phyloP scores from a whole-genome alignment of 2,888 invertebrate species.

The Kuschelorhynchus macadamiae region DNA sequence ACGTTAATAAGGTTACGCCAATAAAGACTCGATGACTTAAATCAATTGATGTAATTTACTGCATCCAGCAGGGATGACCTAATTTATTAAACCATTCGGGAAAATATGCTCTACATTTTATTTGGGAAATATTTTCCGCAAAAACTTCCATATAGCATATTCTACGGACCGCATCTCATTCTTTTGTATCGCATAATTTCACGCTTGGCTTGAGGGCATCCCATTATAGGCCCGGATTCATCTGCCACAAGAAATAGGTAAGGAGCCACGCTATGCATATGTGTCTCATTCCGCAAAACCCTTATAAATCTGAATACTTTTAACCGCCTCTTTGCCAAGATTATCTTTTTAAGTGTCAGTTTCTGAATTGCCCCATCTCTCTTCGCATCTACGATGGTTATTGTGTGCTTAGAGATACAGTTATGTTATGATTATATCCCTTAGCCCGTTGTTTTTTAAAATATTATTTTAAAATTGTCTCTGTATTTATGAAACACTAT shows the following conservation, averaged over 20 bases:
- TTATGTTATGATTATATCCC: neutral
- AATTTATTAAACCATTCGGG: no score
- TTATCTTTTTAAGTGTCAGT: conserved; percentile 45
- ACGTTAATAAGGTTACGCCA: no score
- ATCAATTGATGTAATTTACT: no score
- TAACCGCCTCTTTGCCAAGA: conserved; percentile 36
- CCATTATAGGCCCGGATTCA: conserved; percentile 42
- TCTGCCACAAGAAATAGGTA: conserved; percentile 43
- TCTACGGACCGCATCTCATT: conserved; percentile 26
- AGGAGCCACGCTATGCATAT: conserved; percentile 43
- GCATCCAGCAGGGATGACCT: no score
- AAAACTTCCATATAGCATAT: conserved; percentile 25
- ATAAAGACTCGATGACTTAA: no score
- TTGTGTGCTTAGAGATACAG: neutral
- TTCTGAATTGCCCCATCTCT: conserved; percentile 37
- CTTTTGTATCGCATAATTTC: conserved; percentile 47
- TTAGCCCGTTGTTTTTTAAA: neutral
- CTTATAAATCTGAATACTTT: conserved; percentile 42
- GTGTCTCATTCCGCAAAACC: conserved; percentile 43
- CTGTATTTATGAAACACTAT: no score
- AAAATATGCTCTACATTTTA: conserved; percentile 11
- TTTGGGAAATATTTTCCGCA: conserved; percentile 18
- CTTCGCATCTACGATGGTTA: conserved; percentile 5
- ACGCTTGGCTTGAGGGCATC: conserved; percentile 42
- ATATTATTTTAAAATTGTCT: neutral